A percentile compares a stretch with the other conserved stretches of the same genome.
Evolutionary conservation across 1,140 invertebrate species (phyloP).

Genomic region (Saccostrea cuccullata): DNA sequence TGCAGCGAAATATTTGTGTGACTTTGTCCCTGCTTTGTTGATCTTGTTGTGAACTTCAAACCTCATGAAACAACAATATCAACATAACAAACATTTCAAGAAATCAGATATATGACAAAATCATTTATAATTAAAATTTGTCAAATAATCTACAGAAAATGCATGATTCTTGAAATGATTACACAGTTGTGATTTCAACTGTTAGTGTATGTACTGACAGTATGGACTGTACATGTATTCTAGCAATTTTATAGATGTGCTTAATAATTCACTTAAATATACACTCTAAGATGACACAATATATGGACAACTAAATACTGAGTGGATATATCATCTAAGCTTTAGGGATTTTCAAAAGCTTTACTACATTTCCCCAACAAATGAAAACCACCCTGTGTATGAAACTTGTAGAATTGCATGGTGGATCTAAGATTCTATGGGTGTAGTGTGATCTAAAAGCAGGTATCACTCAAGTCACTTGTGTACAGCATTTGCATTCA

Average conservation of each 20-base stretch:
- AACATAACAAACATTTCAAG: constrained; percentile 33
- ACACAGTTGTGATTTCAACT: not conserved
- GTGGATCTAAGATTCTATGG: constrained; percentile 1
- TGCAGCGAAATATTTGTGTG: constrained; percentile 34
- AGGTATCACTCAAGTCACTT: not conserved
- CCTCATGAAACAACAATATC: constrained; percentile 33
- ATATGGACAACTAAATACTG: not conserved
- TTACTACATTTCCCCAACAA: not conserved
- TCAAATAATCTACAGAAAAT: not conserved
- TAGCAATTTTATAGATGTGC: constrained; percentile 6
- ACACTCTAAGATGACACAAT: constrained; percentile 17
- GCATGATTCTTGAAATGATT: constrained; percentile 21
- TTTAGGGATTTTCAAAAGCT: constrained; percentile 4
- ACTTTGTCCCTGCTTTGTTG: not conserved
- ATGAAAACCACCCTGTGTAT: not conserved
- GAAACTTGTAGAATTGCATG: not conserved
- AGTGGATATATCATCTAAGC: not conserved
- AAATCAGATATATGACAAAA: constrained; percentile 6
- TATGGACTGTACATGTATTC: not conserved
- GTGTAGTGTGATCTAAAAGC: constrained; percentile 20
- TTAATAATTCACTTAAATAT: constrained; percentile 2
- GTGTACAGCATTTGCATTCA: constrained; percentile 31
- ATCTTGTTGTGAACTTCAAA: constrained; percentile 27
- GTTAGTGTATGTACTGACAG: constrained; percentile 11
- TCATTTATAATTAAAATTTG: not conserved